Evolutionary conservation across 1,140 invertebrate species (phyloP), one percentile per base, ranked within the genome.

Genomic region (Heterodera carotae): DNA sequence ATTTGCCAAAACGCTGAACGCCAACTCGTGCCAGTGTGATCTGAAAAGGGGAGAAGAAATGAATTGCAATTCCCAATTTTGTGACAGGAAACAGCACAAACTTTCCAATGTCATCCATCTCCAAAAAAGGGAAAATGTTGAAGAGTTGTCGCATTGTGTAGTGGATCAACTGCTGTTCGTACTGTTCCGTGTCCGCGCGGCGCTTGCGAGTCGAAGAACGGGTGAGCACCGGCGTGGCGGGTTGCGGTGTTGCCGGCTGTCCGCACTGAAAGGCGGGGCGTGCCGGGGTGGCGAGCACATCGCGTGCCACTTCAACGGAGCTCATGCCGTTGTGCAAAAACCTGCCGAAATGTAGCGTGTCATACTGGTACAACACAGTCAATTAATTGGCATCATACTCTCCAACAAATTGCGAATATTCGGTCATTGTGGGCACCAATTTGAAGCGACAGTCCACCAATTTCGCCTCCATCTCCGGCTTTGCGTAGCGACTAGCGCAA

Each of bases 351-450:
- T 29, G 4, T 29, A n/a, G 27, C 29, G 18, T n/a, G 18, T 18
- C 12, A 22, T 56, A 18, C 22, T 56, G n/a, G n/a, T n/a, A n/a
- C n/a, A n/a, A n/a, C n/a, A n/a, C n/a, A n/a, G n/a, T n/a, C n/a
- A n/a, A n/a, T n/a, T n/a, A n/a, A 12, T 43, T 43, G 39, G 39
- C 39, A 43, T 12, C 6, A 43, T 43, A 76, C 75, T 79, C 76
- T 12, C 33, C 76, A 18, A 75, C 73, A 76, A 76, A 76, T 75
- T 76, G 68, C 10, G 75, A 22, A 76, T 76, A 76, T 22, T 68
- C 39, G 29, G 71, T 68, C 36, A 76, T 62, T 6, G 75, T 76
- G 1, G 75, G 75, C 69, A 76, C 75, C n/a, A 76, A 34, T 76
- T 76, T 75, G 76, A 27, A 43, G 29, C 71, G 56, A 27, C 75